A percentile compares a stretch with the other conserved stretches of the same genome.
Evolutionary conservation across 2,113 vertebrate species (phyloP).

Genomic region (Campylomormyrus numenius): DNA sequence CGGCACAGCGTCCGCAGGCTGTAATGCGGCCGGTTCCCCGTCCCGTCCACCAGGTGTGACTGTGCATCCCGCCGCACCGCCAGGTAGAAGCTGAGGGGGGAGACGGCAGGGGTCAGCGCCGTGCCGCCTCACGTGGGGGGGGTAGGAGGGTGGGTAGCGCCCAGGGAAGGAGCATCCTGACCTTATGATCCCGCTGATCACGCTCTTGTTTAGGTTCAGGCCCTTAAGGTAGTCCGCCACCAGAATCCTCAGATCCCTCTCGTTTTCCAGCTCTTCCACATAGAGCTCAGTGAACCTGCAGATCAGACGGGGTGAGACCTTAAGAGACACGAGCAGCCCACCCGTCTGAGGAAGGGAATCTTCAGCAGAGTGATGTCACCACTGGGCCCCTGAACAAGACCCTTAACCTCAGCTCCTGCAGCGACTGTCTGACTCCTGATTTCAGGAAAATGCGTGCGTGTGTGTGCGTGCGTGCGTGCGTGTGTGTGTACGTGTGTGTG

Average conservation of each 20-base stretch:
- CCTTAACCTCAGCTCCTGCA: background rate
- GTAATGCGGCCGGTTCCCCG: constrained; percentile 86
- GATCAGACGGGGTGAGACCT: background rate
- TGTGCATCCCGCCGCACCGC: constrained; percentile 72
- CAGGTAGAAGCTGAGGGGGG: constrained; percentile 76
- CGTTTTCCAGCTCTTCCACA: constrained; percentile 84
- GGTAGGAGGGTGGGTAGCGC: background rate
- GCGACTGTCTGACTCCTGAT: background rate
- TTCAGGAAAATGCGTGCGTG: background rate
- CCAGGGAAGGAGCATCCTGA: constrained; percentile 46
- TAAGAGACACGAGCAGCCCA: background rate
- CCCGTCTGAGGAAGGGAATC: background rate
- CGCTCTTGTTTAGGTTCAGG: constrained; percentile 69
- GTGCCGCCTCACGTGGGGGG: background rate
- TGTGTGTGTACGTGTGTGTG: too few relatives aligned
- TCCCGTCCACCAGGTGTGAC: constrained; percentile 77
- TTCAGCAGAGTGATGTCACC: too few relatives aligned
- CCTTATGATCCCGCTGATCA: constrained; percentile 85
- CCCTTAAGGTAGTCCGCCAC: constrained; percentile 84
- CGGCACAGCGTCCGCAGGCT: constrained; percentile 90
- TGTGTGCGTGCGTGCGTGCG: too few relatives aligned
- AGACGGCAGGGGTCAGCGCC: constrained; percentile 23
- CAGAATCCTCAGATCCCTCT: constrained; percentile 80
- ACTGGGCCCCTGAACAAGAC: too few relatives aligned
- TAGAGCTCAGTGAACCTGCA: constrained; percentile 91